These are phyloP conservation scores for Theristicus caerulescens DNA, from an alignment of 2,113 vertebrate species.

Conservation along the genomic window DNA sequence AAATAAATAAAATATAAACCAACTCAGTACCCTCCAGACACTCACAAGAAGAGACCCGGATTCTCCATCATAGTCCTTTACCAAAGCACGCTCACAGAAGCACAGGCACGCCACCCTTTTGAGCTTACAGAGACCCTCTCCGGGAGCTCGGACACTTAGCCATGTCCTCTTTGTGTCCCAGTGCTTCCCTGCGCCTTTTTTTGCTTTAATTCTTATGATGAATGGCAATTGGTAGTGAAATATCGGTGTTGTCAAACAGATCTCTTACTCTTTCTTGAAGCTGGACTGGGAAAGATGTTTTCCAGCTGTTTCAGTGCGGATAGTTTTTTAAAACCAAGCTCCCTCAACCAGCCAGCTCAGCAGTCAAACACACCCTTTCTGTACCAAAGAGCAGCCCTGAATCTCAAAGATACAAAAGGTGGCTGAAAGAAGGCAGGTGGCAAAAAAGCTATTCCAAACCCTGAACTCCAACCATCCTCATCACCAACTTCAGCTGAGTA, in stretches of 20 bases:
- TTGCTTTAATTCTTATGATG: not conserved
- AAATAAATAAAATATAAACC: constrained; percentile 31
- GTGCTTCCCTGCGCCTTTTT: not conserved
- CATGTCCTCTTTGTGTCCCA: not conserved
- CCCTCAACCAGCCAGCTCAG: not conserved
- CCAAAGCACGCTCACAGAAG: not conserved
- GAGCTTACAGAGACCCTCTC: not conserved
- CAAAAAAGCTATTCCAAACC: not conserved
- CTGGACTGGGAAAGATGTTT: not conserved
- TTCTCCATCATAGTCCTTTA: not conserved
- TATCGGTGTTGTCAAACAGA: not conserved
- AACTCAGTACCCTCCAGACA: not conserved
- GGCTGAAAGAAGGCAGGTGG: not conserved
- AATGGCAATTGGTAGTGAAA: not conserved
- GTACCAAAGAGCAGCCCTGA: not conserved
- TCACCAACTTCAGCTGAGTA: not conserved
- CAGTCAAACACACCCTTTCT: not conserved
- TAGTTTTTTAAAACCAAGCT: not conserved
- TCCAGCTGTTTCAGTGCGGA: constrained; percentile 10
- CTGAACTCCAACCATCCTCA: not conserved
- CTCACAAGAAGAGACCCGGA: not conserved
- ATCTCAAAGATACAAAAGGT: not conserved
- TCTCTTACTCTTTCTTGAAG: not conserved
- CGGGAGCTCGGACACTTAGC: not conserved
- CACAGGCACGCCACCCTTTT: not conserved